A percentile compares a stretch with the other conserved stretches of the same genome.
Evolutionary conservation across 2,797 vertebrate species (phyloP).

Genomic region (Sebastes taczanowskii): DNA sequence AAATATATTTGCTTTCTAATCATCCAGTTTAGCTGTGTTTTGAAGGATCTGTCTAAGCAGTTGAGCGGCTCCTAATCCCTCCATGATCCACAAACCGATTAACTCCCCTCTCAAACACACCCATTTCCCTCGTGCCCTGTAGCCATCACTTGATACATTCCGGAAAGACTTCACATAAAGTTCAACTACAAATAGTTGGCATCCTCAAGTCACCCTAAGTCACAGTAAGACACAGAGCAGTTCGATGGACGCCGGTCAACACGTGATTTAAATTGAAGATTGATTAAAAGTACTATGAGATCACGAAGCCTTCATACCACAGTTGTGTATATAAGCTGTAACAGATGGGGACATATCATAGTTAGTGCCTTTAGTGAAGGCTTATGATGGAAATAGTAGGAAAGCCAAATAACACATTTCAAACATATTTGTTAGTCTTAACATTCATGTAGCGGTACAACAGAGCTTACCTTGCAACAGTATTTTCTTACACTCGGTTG

Average conservation of each 20-base stretch:
- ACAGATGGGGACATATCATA: conserved; percentile 10
- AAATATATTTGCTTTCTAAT: neutral
- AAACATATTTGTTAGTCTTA: neutral
- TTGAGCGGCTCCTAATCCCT: neutral
- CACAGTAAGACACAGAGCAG: neutral
- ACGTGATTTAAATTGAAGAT: neutral
- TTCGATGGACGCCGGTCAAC: neutral
- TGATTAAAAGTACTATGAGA: neutral
- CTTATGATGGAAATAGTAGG: neutral
- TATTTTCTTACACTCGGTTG: neutral
- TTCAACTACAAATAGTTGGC: neutral
- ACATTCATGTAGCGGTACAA: neutral
- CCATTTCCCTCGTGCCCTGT: neutral
- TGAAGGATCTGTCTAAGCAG: neutral
- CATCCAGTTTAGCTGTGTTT: neutral
- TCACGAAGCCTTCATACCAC: neutral
- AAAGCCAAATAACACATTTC: neutral
- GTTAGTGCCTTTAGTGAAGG: neutral
- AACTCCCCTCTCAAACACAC: neutral
- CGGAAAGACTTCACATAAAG: neutral
- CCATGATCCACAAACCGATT: neutral
- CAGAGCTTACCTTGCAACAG: neutral
- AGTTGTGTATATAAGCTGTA: neutral
- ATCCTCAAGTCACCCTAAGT: neutral
- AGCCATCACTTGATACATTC: neutral